A percentile compares a stretch with the other conserved stretches of the same genome.
Conservation (phyloP, 2,888 invertebrate genomes). For the Pseudococcus longispinus region DNA sequence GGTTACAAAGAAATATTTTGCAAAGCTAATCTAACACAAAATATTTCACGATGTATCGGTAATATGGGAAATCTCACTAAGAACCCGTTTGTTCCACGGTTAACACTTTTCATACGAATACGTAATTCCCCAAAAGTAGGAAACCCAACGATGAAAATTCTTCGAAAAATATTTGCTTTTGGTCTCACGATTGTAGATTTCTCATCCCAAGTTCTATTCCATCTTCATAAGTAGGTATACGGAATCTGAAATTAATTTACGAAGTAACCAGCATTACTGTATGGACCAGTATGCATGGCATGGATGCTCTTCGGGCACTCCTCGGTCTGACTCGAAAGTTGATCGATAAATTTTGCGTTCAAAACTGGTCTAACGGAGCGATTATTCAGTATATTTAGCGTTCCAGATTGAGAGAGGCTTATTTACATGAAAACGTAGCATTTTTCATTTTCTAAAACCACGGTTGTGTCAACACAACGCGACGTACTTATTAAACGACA, state of each 20-base stretch:
- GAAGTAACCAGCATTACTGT: background rate
- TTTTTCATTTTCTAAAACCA: background rate
- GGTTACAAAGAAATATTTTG: background rate
- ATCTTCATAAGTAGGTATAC: background rate
- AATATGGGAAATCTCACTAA: background rate
- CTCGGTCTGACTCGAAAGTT: background rate
- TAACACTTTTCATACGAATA: too few species aligned
- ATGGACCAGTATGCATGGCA: background rate
- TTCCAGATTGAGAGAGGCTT: background rate
- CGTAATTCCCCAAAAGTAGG: background rate
- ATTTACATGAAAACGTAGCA: background rate
- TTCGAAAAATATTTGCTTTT: background rate
- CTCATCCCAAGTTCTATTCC: background rate
- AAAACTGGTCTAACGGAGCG: background rate
- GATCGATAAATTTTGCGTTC: slow-evolving; percentile 24
- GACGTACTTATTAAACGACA: background rate
- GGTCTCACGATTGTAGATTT: background rate
- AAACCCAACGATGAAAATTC: background rate
- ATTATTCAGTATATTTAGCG: background rate
- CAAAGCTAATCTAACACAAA: background rate
- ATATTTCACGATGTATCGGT: background rate
- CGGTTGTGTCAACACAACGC: background rate
- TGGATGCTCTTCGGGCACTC: background rate
- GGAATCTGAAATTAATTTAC: background rate
- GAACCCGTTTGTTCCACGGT: background rate